phyloP scores from a whole-genome alignment of 2,113 vertebrate species.

The Notarius quadriscutis region DNA sequence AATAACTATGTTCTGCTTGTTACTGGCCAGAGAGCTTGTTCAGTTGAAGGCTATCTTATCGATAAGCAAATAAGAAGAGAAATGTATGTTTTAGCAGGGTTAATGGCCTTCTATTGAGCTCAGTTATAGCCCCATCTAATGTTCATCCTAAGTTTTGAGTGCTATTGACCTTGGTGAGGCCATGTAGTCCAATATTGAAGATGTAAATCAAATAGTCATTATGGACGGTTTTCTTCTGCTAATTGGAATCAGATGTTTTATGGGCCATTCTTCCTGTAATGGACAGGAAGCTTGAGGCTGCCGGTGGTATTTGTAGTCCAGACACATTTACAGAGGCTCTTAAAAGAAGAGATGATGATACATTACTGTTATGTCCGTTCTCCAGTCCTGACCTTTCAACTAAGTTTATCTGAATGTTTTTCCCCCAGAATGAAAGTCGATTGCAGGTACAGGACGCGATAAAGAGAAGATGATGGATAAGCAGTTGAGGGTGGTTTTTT shows the following conservation, averaged over 20 bases:
- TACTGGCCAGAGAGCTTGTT: not conserved
- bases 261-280: slow-evolving; percentile 64
- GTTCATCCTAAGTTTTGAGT: slow-evolving; percentile 60
- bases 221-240: slow-evolving; percentile 65
- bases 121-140: slow-evolving; percentile 61
- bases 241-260: slow-evolving; percentile 72
- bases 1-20: not conserved
- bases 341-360: slow-evolving; percentile 41
- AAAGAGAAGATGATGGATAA: not conserved
- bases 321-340: slow-evolving; percentile 19
- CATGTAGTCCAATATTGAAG: slow-evolving; percentile 61
- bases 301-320: slow-evolving; percentile 47
- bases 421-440: not conserved
- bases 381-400: slow-evolving; percentile 36
- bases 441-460: not conserved
- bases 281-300: slow-evolving; percentile 53
- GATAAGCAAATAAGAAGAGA: slow-evolving; percentile 45
- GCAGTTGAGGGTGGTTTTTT: not conserved
- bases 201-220: slow-evolving; percentile 68
- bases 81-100: slow-evolving; percentile 54
- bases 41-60: slow-evolving; percentile 1
- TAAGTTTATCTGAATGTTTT: slow-evolving; percentile 14
- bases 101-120: slow-evolving; percentile 60
- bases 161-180: slow-evolving; percentile 70
- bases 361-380: slow-evolving; percentile 45